Evolutionary conservation across 1,140 invertebrate genomes (phyloP).

Genomic region (Ladona fulva): DNA sequence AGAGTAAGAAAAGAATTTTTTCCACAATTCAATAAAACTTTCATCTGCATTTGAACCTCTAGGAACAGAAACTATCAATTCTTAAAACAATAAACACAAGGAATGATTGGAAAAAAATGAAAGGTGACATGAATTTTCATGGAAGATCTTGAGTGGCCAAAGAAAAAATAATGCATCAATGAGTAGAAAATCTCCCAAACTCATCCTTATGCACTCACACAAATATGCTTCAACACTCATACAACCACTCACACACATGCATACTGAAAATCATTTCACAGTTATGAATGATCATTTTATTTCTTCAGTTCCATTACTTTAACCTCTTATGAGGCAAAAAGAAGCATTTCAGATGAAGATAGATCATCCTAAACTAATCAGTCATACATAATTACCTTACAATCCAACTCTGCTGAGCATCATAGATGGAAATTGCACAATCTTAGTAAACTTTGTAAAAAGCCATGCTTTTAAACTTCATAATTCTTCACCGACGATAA

Average conservation of each 20-base stretch:
- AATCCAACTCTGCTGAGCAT: conserved; percentile 4
- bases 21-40: too few relatives aligned
- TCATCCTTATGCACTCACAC: background rate
- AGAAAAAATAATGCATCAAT: background rate
- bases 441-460: background rate
- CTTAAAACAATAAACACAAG: background rate
- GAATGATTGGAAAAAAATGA: background rate
- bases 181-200: background rate
- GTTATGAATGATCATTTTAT: background rate
- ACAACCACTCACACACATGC: background rate
- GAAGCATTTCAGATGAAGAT: background rate
- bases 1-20: too few relatives aligned
- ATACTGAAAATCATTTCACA: background rate
- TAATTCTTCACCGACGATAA: background rate
- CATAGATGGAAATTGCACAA: conserved; percentile 6
- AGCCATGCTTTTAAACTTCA: background rate
- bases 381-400: background rate
- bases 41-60: too few relatives aligned
- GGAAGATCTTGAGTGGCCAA: background rate
- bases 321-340: background rate
- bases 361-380: background rate
- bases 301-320: background rate
- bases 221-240: background rate
- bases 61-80: background rate
- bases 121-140: background rate